Evolutionary conservation across 2,888 invertebrate species (phyloP).

Genomic region (Eupeodes luniger): DNA sequence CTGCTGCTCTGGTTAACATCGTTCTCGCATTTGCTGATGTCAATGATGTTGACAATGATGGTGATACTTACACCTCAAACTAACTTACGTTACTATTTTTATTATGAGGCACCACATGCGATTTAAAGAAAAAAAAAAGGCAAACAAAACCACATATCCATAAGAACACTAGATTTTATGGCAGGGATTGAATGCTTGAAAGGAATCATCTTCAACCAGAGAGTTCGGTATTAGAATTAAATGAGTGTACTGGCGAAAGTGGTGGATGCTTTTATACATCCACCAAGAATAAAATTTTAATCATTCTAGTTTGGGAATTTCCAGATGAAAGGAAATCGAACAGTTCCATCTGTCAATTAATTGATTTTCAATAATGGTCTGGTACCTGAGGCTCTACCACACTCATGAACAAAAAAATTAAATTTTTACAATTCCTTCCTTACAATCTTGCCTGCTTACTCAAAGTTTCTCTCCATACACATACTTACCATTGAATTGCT

Average conservation of each 20-base stretch:
- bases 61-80: conserved; percentile 64
- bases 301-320: too few species aligned
- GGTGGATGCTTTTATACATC: conserved; percentile 24
- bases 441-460: too few species aligned
- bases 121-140: conserved; percentile 1
- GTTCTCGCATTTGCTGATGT: conserved; percentile 58
- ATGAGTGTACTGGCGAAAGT: conserved; percentile 29
- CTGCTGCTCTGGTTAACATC: conserved; percentile 51
- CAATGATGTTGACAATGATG: conserved; percentile 69
- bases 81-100: conserved; percentile 10
- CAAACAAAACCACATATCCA: conserved; percentile 29
- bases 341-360: too few species aligned
- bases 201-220: conserved; percentile 37
- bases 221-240: conserved; percentile 1
- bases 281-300: background rate
- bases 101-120: conserved; percentile 33
- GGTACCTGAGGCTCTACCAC: too few species aligned
- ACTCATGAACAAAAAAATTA: too few species aligned
- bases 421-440: too few species aligned
- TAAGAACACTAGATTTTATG: background rate
- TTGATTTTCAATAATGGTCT: too few species aligned
- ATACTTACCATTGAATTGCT: too few species aligned
- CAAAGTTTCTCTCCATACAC: too few species aligned
- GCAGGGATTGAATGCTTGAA: conserved; percentile 16
- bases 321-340: too few species aligned